These are phyloP conservation scores for Athripsodes cinereus DNA, from an alignment of 2,888 invertebrate species.

Conservation along the genomic window DNA sequence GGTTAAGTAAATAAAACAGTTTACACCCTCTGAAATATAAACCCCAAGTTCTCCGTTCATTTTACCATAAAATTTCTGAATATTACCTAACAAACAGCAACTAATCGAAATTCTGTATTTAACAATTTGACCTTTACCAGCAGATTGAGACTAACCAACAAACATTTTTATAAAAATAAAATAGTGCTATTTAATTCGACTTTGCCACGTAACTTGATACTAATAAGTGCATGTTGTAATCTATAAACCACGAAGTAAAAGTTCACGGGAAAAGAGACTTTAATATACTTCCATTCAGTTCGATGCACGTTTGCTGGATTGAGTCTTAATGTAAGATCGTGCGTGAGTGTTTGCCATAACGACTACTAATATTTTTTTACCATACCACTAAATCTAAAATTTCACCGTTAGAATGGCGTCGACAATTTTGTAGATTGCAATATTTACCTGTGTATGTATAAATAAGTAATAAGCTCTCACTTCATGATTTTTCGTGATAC, in stretches of 20 bases:
- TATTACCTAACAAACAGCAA: too few species aligned
- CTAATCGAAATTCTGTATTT: background rate
- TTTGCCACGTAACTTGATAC: background rate
- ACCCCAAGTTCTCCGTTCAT: too few species aligned
- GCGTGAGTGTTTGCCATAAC: background rate
- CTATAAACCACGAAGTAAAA: background rate
- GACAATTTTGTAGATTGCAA: background rate
- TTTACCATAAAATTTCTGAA: too few species aligned
- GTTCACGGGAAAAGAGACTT: background rate
- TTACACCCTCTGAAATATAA: too few species aligned
- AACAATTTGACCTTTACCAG: background rate
- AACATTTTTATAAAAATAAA: background rate
- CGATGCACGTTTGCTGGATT: background rate
- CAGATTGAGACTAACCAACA: background rate
- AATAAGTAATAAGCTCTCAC: too few species aligned
- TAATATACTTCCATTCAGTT: background rate
- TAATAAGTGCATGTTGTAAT: background rate
- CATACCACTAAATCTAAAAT: background rate
- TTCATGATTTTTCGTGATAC: too few species aligned
- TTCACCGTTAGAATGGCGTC: background rate
- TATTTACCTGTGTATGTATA: too few species aligned
- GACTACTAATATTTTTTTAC: background rate
- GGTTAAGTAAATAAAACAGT: too few species aligned
- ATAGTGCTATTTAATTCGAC: background rate
- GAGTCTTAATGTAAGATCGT: background rate